Conservation (phyloP, 2,113 vertebrate species). For the Alligator mississippiensis region DNA sequence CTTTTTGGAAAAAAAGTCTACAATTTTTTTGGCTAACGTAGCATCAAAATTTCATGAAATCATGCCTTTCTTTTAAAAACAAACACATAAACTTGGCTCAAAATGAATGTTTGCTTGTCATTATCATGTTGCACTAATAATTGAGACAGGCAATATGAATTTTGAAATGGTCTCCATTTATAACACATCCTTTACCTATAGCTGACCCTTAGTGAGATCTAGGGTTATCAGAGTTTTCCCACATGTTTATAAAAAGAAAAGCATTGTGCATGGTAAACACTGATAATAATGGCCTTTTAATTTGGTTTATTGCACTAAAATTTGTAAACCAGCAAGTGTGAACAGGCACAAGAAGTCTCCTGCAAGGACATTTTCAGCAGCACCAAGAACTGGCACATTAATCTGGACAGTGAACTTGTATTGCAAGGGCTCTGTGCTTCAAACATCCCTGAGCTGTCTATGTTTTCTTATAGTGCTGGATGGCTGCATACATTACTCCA, state of each 20-base stretch:
- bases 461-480: background rate
- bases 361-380: background rate
- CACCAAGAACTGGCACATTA: background rate
- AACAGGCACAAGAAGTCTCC: background rate
- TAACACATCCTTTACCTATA: conserved; percentile 23
- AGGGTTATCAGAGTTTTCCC: conserved; percentile 37
- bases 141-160: conserved; percentile 3
- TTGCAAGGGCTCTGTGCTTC: background rate
- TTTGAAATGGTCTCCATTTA: background rate
- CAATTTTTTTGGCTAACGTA: background rate
- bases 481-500: background rate
- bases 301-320: conserved; percentile 22
- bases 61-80: conserved; percentile 63
- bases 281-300: conserved; percentile 41
- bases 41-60: conserved; percentile 1
- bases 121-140: conserved; percentile 12
- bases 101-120: conserved; percentile 49
- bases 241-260: conserved; percentile 39
- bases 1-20: conserved; percentile 13
- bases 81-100: conserved; percentile 56
- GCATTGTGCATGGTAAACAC: conserved; percentile 40
- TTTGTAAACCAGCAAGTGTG: background rate
- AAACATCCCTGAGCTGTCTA: background rate
- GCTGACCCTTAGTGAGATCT: conserved; percentile 29
- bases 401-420: background rate